Base-by-base conservation (phyloP, 1,140 invertebrate species). In the Venustaconcha ellipsiformis region DNA sequence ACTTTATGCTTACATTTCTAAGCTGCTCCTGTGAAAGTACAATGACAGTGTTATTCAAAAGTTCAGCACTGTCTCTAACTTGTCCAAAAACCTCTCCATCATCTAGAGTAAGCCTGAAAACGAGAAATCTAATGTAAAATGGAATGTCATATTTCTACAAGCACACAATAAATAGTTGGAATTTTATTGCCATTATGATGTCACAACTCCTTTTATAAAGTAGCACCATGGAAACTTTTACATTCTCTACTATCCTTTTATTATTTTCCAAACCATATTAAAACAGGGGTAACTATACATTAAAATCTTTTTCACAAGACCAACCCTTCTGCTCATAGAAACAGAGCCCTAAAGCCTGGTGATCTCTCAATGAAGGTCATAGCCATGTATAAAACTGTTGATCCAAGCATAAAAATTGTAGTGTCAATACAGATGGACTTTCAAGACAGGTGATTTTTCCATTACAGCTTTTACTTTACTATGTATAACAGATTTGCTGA, bases 31-130 rank as follows among this genome's bases (percentile, higher is more conserved):
- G 90, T 58, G 95, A 93, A 75, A 99, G 93, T 78, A 94, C 92
- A 3, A 97, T 93, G 8, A 97, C 93, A 56, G 95, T 93, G 58
- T 94, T 92, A 89, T 98, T 96, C 78, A 96, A 93, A 60, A 97
- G 88, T 26, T 94, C 92, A 64, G 94, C 94, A 81, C 95, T 93
- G 82, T 97, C 95, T 66, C 95, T 91, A 70, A 91, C 90, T 81
- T 93, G 92, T 20, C 95, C 96, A 84, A 96, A 94, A 74, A 94
- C 93, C 62, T 90, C 90, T 18, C 87, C 88, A 65, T 90, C 88
- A 26, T 86, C 83, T 80, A n/a, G 87, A 84, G 75, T 88, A 82
- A 76, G 89, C 90, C 77, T 80, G 79, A 72, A 82, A 57, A 69
- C 60, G 57, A 67, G 59, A 37, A 37, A 23, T 23, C 23, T 1